Evolutionary conservation across 2,888 invertebrate species (phyloP).

Genomic region (Oxystoma pomonae): DNA sequence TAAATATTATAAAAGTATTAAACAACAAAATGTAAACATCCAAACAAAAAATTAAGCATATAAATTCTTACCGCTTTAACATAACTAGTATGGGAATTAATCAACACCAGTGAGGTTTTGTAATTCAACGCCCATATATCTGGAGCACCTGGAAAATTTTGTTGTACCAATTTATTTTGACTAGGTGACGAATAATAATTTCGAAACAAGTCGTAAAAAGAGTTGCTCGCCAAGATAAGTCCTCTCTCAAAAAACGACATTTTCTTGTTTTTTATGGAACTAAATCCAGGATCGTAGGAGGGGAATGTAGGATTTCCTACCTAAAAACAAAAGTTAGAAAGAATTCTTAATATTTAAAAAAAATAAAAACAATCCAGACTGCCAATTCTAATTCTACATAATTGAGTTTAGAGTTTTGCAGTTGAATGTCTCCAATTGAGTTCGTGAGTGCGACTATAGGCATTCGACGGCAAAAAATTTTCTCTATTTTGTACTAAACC

Average conservation of each 20-base stretch:
- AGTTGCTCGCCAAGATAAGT: neutral
- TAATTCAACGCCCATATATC: slow-evolving; percentile 27
- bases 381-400: too few relatives aligned
- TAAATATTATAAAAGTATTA: too few relatives aligned
- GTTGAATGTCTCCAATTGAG: too few relatives aligned
- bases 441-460: too few relatives aligned
- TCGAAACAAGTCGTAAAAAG: neutral
- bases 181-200: slow-evolving; percentile 24
- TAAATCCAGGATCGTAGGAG: neutral
- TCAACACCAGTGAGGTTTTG: slow-evolving; percentile 34
- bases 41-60: too few relatives aligned
- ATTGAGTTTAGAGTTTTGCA: too few relatives aligned
- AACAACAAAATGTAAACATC: too few relatives aligned
- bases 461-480: too few relatives aligned
- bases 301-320: neutral
- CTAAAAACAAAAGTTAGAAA: too few relatives aligned
- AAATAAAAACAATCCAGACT: too few relatives aligned
- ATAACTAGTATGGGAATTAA: slow-evolving; percentile 43
- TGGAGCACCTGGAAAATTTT: slow-evolving; percentile 28
- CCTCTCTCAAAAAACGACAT: neutral
- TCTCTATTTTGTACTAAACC: too few relatives aligned
- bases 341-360: too few relatives aligned
- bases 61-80: neutral
- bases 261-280: neutral
- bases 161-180: slow-evolving; percentile 28